A percentile compares a stretch with the other conserved stretches of the same genome.
phyloP scores from a whole-genome alignment of 2,113 vertebrate genomes.

The Polypterus bichir region DNA sequence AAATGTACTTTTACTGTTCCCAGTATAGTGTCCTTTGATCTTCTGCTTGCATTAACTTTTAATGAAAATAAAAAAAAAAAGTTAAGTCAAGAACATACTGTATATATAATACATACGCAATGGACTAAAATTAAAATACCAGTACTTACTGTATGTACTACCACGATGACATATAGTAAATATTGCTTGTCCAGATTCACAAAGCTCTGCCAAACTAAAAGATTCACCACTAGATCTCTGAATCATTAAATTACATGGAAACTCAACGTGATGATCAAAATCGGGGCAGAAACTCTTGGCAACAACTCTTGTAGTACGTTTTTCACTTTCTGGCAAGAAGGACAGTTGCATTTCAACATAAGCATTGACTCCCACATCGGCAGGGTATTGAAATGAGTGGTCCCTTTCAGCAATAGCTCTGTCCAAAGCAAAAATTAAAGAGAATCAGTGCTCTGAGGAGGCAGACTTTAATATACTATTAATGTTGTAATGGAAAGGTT shows the following conservation, averaged over 20 bases:
- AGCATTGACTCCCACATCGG: slow-evolving; percentile 63
- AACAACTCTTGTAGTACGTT: slow-evolving; percentile 45
- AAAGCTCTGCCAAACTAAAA: slow-evolving; percentile 70
- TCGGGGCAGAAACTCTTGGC: slow-evolving; percentile 73
- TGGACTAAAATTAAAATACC: too few species aligned
- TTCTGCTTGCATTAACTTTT: slow-evolving; percentile 18
- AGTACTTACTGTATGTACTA: slow-evolving; percentile 35
- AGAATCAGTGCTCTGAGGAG: not conserved
- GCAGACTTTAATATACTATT: too few species aligned
- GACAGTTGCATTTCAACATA: slow-evolving; percentile 63
- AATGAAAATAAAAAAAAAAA: slow-evolving; percentile 12
- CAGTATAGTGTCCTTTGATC: slow-evolving; percentile 37
- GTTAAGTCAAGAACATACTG: too few species aligned
- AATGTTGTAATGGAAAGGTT: too few species aligned
- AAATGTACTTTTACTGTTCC: slow-evolving; percentile 45
- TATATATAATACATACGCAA: not conserved
- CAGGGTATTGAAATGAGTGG: slow-evolving; percentile 48
- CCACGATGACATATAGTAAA: slow-evolving; percentile 76
- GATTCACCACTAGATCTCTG: slow-evolving; percentile 62
- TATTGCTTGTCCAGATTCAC: slow-evolving; percentile 52
- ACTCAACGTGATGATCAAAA: slow-evolving; percentile 61
- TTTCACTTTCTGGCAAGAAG: slow-evolving; percentile 58
- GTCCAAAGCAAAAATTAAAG: slow-evolving; percentile 9
- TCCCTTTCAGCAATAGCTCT: slow-evolving; percentile 60
- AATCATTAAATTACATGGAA: slow-evolving; percentile 57